Percentiles rank a stretch among this genome's conserved stretches.
Conservation (phyloP, 64 coral and sea anemone genomes). For the Stichodactyla mertensii region DNA sequence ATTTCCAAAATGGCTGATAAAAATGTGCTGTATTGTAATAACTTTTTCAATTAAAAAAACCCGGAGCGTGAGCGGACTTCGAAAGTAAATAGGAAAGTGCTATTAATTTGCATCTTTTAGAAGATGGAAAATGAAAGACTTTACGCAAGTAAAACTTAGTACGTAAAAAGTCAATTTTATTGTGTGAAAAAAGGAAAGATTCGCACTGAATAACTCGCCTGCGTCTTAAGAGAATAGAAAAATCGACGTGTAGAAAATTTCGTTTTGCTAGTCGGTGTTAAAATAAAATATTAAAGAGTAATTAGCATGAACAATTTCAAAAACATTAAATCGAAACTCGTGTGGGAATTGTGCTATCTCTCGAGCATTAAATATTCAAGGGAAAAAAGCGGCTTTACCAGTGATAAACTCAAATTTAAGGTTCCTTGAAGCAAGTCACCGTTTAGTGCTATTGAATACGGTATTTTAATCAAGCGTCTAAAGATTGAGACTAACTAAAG, state of each 20-base stretch:
- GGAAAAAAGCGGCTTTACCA: neutral
- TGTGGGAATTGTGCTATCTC: neutral
- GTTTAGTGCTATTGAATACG: neutral
- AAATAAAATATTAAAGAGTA: neutral
- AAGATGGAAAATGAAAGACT: neutral
- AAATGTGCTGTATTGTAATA: neutral
- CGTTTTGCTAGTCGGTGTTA: neutral
- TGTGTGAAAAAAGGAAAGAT: neutral
- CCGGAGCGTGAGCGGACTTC: neutral
- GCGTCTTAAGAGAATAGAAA: neutral
- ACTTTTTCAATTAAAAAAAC: neutral
- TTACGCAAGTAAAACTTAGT: neutral
- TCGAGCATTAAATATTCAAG: neutral
- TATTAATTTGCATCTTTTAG: neutral
- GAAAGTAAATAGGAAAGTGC: neutral
- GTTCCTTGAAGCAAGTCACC: neutral
- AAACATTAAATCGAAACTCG: neutral
- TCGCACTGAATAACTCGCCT: neutral
- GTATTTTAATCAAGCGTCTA: neutral
- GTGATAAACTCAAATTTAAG: neutral
- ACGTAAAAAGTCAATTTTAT: neutral
- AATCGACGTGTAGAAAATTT: neutral
- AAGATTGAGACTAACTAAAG: neutral
- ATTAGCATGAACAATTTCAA: neutral
- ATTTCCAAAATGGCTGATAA: neutral